These are phyloP conservation scores for Lithobates sylvaticus DNA, from an alignment of 2,797 vertebrate genomes.

Conservation along the genomic window DNA sequence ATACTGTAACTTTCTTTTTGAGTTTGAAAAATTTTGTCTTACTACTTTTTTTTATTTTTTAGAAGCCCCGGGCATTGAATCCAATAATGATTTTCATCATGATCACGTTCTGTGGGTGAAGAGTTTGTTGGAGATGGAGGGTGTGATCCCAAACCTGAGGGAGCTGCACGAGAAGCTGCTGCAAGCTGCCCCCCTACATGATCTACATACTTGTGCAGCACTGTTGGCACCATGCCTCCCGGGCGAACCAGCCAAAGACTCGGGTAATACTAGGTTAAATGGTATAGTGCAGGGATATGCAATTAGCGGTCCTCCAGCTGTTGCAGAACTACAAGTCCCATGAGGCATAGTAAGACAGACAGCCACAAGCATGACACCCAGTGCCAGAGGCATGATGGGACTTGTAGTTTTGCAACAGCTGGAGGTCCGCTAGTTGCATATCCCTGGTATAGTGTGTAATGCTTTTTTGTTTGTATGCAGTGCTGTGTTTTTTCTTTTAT, in stretches of 20 bases:
- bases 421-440: too few species aligned
- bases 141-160: conserved; percentile 65
- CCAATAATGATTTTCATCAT: conserved; percentile 27
- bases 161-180: conserved; percentile 74
- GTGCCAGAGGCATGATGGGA: too few species aligned
- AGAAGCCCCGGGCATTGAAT: not conserved
- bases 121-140: conserved; percentile 56
- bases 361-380: too few species aligned
- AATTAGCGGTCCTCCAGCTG: too few species aligned
- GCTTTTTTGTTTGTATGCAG: too few species aligned
- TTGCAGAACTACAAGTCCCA: too few species aligned
- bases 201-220: conserved; percentile 66
- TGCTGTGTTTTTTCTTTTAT: too few species aligned
- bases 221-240: conserved; percentile 64
- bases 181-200: conserved; percentile 67
- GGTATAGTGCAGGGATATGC: too few species aligned
- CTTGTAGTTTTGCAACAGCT: too few species aligned
- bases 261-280: not conserved
- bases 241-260: conserved; percentile 23
- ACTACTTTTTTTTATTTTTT: not conserved
- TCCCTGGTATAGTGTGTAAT: not conserved
- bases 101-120: not conserved
- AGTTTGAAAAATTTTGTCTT: too few species aligned
- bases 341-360: too few species aligned
- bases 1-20: not conserved